A percentile compares a stretch with the other conserved stretches of the same genome.
These are phyloP conservation scores for Geophilus truncorum DNA, from an alignment of 2,888 invertebrate species.

Conservation along the genomic window DNA sequence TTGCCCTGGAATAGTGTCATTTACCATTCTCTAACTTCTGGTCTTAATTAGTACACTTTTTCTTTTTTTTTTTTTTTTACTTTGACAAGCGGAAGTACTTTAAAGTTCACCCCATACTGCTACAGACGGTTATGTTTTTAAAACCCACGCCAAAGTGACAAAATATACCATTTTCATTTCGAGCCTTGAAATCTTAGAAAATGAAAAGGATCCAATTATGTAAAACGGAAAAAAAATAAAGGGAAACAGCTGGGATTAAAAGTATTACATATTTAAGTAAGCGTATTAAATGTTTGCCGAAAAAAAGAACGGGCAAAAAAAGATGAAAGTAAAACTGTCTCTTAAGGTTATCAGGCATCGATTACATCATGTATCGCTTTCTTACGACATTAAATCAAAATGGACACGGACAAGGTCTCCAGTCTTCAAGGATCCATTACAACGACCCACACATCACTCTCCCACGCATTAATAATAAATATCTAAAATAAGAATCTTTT, in stretches of 20 bases:
- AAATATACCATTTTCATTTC: not conserved
- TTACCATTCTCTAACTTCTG: not conserved
- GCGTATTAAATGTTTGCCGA: not conserved
- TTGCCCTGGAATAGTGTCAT: not conserved
- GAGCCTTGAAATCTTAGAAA: not conserved
- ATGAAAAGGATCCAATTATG: not conserved
- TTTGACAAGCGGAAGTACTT: slow-evolving; percentile 24
- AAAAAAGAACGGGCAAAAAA: not conserved
- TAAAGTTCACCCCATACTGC: not conserved
- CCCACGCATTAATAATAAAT: not conserved
- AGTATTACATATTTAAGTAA: not conserved
- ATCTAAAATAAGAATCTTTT: not conserved
- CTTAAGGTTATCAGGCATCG: slow-evolving; percentile 17
- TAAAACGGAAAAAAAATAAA: not conserved
- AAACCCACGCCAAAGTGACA: not conserved
- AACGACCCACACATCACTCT: not conserved
- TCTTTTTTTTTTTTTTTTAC: not conserved
- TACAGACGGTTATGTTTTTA: not conserved
- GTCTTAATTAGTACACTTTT: not conserved
- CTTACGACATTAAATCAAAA: slow-evolving; percentile 15
- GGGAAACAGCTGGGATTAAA: not conserved
- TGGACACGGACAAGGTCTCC: slow-evolving; percentile 22
- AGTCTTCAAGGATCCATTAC: slow-evolving; percentile 23
- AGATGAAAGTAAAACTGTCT: slow-evolving; percentile 12
- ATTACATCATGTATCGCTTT: slow-evolving; percentile 5